Base-by-base conservation (phyloP, 1,140 invertebrate species). In the Pogonus chalceus region DNA sequence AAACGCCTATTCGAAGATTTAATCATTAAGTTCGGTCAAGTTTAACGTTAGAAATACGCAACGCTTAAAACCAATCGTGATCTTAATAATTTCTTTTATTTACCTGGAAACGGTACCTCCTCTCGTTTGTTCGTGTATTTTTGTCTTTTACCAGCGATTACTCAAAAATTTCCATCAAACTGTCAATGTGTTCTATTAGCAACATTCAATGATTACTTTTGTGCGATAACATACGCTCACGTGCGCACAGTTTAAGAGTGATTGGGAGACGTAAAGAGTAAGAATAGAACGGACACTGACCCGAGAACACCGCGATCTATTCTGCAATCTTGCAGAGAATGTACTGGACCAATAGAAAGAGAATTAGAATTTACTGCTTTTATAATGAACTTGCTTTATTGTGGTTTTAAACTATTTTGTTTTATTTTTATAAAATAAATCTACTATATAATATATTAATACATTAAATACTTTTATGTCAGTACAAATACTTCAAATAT, bases 221-320 rank as follows among this genome's bases (percentile, higher is more conserved):
- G n/a, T n/a, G n/a, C n/a, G n/a, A n/a, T n/a, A n/a, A n/a, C n/a
- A n/a, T n/a, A n/a, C 26, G 4, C 26, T 31, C 14, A 31, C 26
- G 4, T 14, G 4, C 26, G 4, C 7, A 7, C 7, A 7, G 26
- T 31, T 4, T 31, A 14, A 31, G 26, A 31, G 26, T 31, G 26
- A 31, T 4, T 31, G 26, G 14, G 26, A 7, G 26, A 31, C 14
- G 26, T 14, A 7, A 14, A 14, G 26, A 14, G 26, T 7, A 14
- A 14, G 26, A 31, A 43, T 18, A 43, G 37, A 43, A 43, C 37
- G 37, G 37, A 43, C 37, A 43, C 9, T 43, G 37, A 43, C 37
- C 37, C 18, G 37, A 10, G n/a, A n/a, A n/a, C n/a, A n/a, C n/a
- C n/a, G n/a, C n/a, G n/a, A n/a, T n/a, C n/a, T n/a, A n/a, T n/a